Base-by-base conservation (phyloP, 2,888 invertebrate genomes). In the Tinea trinotella region DNA sequence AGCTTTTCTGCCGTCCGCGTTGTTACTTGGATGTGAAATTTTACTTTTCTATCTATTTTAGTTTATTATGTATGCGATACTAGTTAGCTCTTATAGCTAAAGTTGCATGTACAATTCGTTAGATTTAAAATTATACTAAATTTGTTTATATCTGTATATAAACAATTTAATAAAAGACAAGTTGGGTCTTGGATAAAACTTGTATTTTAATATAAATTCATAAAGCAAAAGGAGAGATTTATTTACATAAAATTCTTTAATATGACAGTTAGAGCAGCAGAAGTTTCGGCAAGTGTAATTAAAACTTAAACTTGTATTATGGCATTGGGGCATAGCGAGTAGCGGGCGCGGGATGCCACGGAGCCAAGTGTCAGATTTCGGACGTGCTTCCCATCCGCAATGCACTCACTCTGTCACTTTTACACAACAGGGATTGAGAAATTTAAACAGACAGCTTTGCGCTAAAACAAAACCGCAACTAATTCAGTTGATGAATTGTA, bases 281-380 rank as follows among this genome's bases (percentile, higher is more conserved):
- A 70, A 71, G 68, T 70, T 71, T 71, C 64, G 65, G 64, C 66
- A 68, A 62, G 64, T 67, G 79, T 81, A 82, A 84, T 83, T 83
- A 84, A 84, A 83, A 80, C 74, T 82, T 75, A 74, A 81, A 76
- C 70, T 79, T 74, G 67, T 75, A 74, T 77, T 74, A 78, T 67
- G 67, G 71, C 61, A 57, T 67, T 65, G 67, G 63, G 58, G 61
- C 22, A 35, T 10, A 15, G 53, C 17, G 35, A 9, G 52, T 10
- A 10, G 53, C 57, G 61, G n/a, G 60, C 64, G 68, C 67, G 71
- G 67, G n/a, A 74, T 73, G 70, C 73, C 68, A 70, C 71, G 66
- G 74, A 75, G 83, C 82, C 80, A 82, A 82, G 76, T 80, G 80
- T 76, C 74, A 75, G 79, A 75, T 76, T 76, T 73, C 60, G 73